phyloP scores from a whole-genome alignment of 92 coral and sea anemone genomes.

The Hydrozoanthus gracilis region DNA sequence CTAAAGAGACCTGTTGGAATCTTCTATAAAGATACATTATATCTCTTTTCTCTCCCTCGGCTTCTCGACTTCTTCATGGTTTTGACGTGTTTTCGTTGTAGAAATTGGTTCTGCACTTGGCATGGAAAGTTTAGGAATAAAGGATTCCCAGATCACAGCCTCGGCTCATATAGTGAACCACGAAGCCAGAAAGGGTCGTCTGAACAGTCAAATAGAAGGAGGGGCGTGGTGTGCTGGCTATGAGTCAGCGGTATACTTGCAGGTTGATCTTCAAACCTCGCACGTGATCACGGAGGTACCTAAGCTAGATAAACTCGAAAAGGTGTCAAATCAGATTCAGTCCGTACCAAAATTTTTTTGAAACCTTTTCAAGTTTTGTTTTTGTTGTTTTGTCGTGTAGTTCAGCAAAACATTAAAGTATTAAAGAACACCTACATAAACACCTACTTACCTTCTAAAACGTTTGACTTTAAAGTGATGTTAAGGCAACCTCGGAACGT shows the following conservation, averaged over 20 bases:
- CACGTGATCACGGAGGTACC: constrained; percentile 36
- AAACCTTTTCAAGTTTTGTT: no score
- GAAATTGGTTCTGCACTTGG: constrained; percentile 18
- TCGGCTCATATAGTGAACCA: constrained; percentile 2
- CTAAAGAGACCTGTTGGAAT: not conserved
- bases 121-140: constrained; percentile 31
- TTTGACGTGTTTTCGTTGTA: not conserved
- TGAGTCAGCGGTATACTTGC: constrained; percentile 15
- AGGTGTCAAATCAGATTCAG: no score
- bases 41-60: not conserved
- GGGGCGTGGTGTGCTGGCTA: constrained; percentile 36
- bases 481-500: no score
- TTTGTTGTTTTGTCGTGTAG: no score
- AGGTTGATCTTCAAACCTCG: constrained; percentile 34
- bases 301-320: no score
- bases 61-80: not conserved
- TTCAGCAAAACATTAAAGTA: no score
- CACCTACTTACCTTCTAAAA: no score
- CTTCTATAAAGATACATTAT: not conserved
- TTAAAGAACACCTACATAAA: no score
- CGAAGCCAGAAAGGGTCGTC: constrained; percentile 19
- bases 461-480: no score
- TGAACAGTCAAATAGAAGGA: constrained; percentile 36
- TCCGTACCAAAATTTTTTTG: no score
- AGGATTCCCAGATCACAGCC: constrained; percentile 28